Conservation (phyloP, 1,140 invertebrate species). For the Hypothenemus hampei region DNA sequence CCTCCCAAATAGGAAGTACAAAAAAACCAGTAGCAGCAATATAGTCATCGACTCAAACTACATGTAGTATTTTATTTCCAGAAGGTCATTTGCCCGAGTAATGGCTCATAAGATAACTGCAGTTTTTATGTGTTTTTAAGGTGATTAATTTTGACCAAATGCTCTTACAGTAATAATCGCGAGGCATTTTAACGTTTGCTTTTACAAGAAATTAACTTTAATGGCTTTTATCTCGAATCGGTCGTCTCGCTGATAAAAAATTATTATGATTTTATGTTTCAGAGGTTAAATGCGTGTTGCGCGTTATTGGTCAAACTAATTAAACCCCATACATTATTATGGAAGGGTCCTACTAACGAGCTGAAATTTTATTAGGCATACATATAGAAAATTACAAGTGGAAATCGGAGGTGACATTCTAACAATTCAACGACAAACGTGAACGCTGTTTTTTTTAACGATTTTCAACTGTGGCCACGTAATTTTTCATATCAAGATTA, state of each 20-base stretch:
- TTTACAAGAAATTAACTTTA: slow-evolving; percentile 29
- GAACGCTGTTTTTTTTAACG: background rate
- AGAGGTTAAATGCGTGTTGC: slow-evolving; percentile 20
- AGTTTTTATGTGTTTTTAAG: slow-evolving; percentile 27
- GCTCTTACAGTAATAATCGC: slow-evolving; percentile 27
- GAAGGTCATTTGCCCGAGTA: slow-evolving; percentile 23
- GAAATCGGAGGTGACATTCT: no score
- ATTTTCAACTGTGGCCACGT: slow-evolving; percentile 14
- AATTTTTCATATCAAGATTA: slow-evolving; percentile 22
- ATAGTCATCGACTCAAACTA: slow-evolving; percentile 4
- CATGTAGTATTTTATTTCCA: slow-evolving; percentile 4
- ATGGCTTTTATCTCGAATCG: slow-evolving; percentile 25
- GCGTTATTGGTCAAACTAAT: slow-evolving; percentile 3
- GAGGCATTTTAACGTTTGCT: slow-evolving; percentile 27
- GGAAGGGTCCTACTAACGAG: no score
- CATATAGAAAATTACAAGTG: no score
- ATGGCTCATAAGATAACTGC: slow-evolving; percentile 27
- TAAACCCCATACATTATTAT: slow-evolving; percentile 1
- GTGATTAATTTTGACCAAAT: slow-evolving; percentile 28
- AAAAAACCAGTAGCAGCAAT: no score
- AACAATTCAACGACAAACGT: background rate
- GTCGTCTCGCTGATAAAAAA: slow-evolving; percentile 27
- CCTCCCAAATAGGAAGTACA: no score
- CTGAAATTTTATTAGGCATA: no score
- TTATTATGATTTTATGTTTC: slow-evolving; percentile 24